Base-by-base conservation (phyloP, 2,797 vertebrate species). In the Botia almorhae region DNA sequence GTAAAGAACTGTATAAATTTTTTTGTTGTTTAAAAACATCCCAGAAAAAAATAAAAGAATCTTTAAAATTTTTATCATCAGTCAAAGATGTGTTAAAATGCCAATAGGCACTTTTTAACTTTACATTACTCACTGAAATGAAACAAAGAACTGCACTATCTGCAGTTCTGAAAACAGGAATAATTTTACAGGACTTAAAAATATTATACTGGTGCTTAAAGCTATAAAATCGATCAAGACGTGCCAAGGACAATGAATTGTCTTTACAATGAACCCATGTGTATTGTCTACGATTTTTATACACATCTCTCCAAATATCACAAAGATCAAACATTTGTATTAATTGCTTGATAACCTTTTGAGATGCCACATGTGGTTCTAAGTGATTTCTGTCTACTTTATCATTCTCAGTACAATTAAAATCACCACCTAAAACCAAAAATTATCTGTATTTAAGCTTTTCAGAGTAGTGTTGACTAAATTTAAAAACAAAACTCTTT, bases 371-470 rank as follows among this genome's bases (percentile, higher is more conserved):
- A 11, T 76, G 63, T 14, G 14, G 60, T 36, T 29, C 78, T 13
- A 23, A 16, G 26, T 55, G 63, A 53, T 74, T 81, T 13, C 63
- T 69, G 12, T 69, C 64, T 19, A 39, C 48, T 50, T 11, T 26
- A 46, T 77, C 51, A 17, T 6, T 4, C 19, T 26, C 23, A 46
- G 71, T 60, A 19, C 64, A 75, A 23, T 74, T 74, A 58, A 80
- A 74, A 73, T 80, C 78, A 16, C 60, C 69, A 21, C 26, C 26
- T 13, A 73, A 17, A 17, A 56, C 26, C 2, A 56, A 29, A 48
- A 48, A 48, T 74, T 36, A 0, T 74, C 36, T 26, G 11, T 29
- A 39, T 10, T n/a, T 3, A 29, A 73, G 12, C 8, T 36, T 13
- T 79, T 21, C 19, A 71, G 2, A 12, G 7, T 14, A 43, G 13